Evolutionary conservation across 2,888 invertebrate genomes (phyloP), one percentile per base, ranked within the genome.

Genomic region (Empis stercorea): DNA sequence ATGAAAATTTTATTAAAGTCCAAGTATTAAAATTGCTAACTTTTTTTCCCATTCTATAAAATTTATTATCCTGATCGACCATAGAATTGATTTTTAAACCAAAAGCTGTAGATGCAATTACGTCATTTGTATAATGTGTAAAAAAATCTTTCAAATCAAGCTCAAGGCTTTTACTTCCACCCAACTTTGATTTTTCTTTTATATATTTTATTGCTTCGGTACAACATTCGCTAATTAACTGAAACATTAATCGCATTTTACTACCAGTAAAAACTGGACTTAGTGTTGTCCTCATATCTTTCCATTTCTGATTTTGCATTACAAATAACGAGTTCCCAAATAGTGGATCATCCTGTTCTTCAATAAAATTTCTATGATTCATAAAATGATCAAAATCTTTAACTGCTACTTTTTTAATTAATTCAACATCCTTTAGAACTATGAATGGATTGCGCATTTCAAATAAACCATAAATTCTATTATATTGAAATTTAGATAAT

Each of bases 351-450:
- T 56, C 55, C 0, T 64, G 59, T 42, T 66, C 62, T 7, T 63
- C 58, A 4, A 73, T 60, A 1, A 70, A 27, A 9, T 59, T 47
- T 1, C 70, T 65, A 54, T 74, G 74, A 56, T 76, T 73, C 0
- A 71, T 52, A 55, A 76, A 76, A 52, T 72, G 71, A 41, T 76
- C 76, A 36, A 78, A 78, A 51, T 78, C 74, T 54, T 76, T 78
- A 1, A 78, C 67, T 0, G 73, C 70, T 16, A 76, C 69, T 39
- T 60, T 66, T 51, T 75, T 76, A 3, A 76, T 64, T 13, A 76
- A 46, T 38, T 77, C 76, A 0, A 74, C 73, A 56, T 77, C 76
- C 1, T 72, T 63, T 13, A 78, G 61, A 30, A 76, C 50, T 6
- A 73, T 48, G 0, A 71, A 47, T 0, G 73, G 73, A 0, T 51